Evolutionary conservation across 2,797 vertebrate genomes (phyloP).

Genomic region (Nyctibius grandis): DNA sequence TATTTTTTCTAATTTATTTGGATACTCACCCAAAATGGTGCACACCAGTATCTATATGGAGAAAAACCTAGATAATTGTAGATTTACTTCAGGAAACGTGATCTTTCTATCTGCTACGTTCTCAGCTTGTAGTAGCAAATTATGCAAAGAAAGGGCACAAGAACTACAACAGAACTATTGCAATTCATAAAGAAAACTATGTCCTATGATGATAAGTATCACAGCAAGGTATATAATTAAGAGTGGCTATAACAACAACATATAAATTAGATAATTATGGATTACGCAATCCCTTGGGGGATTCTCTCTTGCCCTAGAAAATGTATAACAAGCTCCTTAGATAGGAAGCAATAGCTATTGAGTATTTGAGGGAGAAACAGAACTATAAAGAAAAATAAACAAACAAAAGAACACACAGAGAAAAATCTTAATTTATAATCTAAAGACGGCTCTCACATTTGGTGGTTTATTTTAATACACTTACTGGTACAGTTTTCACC

Average conservation of each 20-base stretch:
- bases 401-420: background rate
- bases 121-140: background rate
- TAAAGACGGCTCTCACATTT: background rate
- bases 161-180: background rate
- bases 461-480: conserved; percentile 5
- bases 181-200: background rate
- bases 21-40: background rate
- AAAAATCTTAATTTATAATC: background rate
- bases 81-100: background rate
- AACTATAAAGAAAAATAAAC: background rate
- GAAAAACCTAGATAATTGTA: background rate
- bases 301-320: conserved; percentile 43
- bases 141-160: background rate
- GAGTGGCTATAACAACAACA: conserved; percentile 32
- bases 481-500: conserved; percentile 25
- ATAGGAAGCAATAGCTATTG: background rate
- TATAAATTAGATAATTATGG: conserved; percentile 61
- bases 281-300: conserved; percentile 39
- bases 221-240: conserved; percentile 51
- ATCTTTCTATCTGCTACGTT: background rate
- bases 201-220: conserved; percentile 12
- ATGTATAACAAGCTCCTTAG: background rate
- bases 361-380: background rate
- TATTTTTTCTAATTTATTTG: background rate
- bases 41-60: background rate